Evolutionary conservation across 2,113 vertebrate genomes (phyloP).

Genomic region (Pygoscelis antarcticus): DNA sequence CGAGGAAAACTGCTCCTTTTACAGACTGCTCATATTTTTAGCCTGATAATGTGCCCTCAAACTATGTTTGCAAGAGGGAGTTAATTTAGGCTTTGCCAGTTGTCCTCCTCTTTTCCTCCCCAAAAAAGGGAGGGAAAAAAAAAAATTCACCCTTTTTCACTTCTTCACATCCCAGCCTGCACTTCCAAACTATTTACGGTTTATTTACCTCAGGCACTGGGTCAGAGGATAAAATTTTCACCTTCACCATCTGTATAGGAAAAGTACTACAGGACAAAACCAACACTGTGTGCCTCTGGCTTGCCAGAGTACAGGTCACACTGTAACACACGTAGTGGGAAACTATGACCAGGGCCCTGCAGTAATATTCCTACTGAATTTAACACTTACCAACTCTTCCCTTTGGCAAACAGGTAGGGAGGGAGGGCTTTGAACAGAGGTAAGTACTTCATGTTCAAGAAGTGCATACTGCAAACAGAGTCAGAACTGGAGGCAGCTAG

Average conservation of each 20-base stretch:
- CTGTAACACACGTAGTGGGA: not conserved
- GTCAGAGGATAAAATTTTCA: constrained; percentile 29
- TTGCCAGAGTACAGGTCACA: not conserved
- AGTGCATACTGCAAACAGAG: not conserved
- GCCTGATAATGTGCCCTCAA: not conserved
- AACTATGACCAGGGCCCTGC: not conserved
- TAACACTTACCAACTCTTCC: not conserved
- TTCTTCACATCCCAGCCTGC: not conserved
- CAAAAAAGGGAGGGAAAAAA: not conserved
- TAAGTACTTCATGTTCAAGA: not conserved
- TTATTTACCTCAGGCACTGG: not conserved
- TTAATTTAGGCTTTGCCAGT: not conserved
- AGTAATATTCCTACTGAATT: not conserved
- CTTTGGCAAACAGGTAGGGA: not conserved
- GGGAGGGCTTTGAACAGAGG: accelerated
- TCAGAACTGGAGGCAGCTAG: not conserved
- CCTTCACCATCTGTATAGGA: constrained; percentile 25
- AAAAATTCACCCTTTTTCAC: not conserved
- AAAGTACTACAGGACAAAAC: constrained; percentile 57
- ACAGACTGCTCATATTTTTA: not conserved
- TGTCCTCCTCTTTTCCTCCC: not conserved
- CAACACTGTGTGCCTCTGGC: not conserved
- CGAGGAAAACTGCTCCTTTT: not conserved
- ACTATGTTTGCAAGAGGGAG: not conserved
- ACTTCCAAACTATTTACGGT: constrained; percentile 2